phyloP scores from a whole-genome alignment of 2,888 invertebrate species.

The Apodemia duryi region DNA sequence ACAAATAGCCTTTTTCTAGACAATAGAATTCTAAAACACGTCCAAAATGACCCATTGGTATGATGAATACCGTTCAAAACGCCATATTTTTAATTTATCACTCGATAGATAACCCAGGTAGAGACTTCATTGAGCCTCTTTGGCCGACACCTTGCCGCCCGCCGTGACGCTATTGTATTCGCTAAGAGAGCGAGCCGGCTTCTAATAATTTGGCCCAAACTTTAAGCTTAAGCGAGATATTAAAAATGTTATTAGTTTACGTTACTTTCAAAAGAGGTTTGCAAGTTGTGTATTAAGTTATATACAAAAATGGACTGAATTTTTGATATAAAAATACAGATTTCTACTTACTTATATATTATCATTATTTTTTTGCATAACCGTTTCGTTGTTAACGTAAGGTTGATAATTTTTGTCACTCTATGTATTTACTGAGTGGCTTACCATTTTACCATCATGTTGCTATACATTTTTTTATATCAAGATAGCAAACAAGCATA shows the following conservation, averaged over 20 bases:
- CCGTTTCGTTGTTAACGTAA: no score
- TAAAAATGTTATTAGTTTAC: not conserved
- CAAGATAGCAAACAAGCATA: no score
- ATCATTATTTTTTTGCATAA: no score
- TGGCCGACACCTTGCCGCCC: slow-evolving; percentile 51
- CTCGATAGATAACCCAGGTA: slow-evolving; percentile 71
- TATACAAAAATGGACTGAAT: no score
- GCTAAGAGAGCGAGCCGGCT: slow-evolving; percentile 40
- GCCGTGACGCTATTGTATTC: slow-evolving; percentile 50
- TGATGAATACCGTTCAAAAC: slow-evolving; percentile 68
- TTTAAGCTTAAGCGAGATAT: slow-evolving; percentile 30
- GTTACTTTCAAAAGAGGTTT: no score
- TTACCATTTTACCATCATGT: no score
- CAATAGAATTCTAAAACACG: slow-evolving; percentile 30
- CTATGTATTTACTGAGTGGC: no score
- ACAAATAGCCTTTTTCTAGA: slow-evolving; percentile 3
- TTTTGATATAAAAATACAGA: no score
- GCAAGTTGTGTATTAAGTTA: no score
- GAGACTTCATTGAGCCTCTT: slow-evolving; percentile 64
- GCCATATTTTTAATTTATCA: slow-evolving; percentile 78
- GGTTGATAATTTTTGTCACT: no score
- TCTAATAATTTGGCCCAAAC: slow-evolving; percentile 28
- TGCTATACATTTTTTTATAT: no score
- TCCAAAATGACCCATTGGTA: slow-evolving; percentile 56
- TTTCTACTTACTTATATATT: no score